Evolutionary conservation across 2,888 invertebrate species (phyloP), one percentile per base, ranked within the genome.

Genomic region (Diarsia brunnea): DNA sequence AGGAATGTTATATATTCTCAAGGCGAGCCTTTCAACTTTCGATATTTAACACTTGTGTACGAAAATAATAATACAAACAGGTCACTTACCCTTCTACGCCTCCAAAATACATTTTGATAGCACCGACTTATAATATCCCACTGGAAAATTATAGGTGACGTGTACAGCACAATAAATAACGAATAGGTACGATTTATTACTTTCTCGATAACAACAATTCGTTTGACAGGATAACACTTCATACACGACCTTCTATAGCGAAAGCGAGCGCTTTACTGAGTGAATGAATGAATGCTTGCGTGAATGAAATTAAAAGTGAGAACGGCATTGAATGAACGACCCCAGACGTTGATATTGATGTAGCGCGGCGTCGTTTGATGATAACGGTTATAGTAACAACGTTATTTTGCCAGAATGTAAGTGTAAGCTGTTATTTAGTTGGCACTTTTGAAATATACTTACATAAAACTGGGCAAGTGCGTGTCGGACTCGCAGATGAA

Each of bases 21-120:
- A 96, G 95, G 95, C 90, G 83, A 93, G 84, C 92, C 94, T 94
- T 95, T 95, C 94, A 91, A 95, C 95, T 95, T 94, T 95, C 94
- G 82, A 89, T 87, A 87, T 84, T 84, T n/a, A 75, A 1, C 70
- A 73, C 55, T 49, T 51, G 79, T 79, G 81, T 74, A 65, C 49
- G 53, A n/a, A 73, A 76, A 79, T 82, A 82, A 61, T 0, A 82
- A 84, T 75, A 71, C 66, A 66, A 81, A 73, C 60, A 66, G 72
- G 69, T 49, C 58, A 92, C 95, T 92, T 81, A 96, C 96, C 96
- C 96, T 90, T 96, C 96, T 47, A 96, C 94, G 60, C 96, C 96
- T 65, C 95, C 96, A 80, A 95, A 96, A 90, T 92, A 95, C 94
- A 91, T 91, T 75, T 78, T 86, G 69, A 73, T 65, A 27, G 47